Evolutionary conservation across 2,797 vertebrate genomes (phyloP), one percentile per base, ranked within the genome.

Genomic region (Cygnus olor): DNA sequence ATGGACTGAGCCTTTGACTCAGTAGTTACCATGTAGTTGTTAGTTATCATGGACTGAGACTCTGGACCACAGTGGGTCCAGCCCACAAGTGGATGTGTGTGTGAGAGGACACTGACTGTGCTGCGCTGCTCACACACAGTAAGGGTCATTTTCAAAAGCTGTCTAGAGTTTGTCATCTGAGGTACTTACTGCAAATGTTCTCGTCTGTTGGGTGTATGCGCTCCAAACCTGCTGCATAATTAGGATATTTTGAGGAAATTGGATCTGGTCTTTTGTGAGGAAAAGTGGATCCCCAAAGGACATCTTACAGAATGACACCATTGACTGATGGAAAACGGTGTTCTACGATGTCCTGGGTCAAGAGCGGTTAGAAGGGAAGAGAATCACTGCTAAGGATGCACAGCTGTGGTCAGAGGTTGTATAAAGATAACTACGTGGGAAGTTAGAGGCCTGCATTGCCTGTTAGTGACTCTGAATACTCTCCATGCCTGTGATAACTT

Each of bases 101-200:
- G 36, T 0, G 0, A 9, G 11, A 73, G 22, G 32, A 8, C 14
- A 1, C 24, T 0, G 1, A 9, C 18, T 57, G 34, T 9, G 36
- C 7, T 11, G n/a, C 58, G 32, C 63, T 76, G 17, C 40, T 14
- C 42, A 28, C 70, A 14, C 51, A 20, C 47, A n/a, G 49, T 30
- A 44, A 51, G 60, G 84, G 3, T 22, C 19, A 14, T 1, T 1
- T 36, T 44, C 19, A 57, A 5, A 82, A 82, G 7, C 24, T 58
- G 9, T 28, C 38, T 65, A n/a, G 28, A 64, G 9, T 57, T 28
- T 79, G 15, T 40, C 10, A 12, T 44, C 17, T 53, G 21, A 57
- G 14, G 25, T 40, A 63, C 66, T 90, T 28, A 14, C 19, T 57
- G 3, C 32, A 36, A 19, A 16, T 5, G 2, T 84, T 44, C 57